Evolutionary conservation across 1,140 invertebrate species (phyloP).

Genomic region (Eurosta solidaginis): DNA sequence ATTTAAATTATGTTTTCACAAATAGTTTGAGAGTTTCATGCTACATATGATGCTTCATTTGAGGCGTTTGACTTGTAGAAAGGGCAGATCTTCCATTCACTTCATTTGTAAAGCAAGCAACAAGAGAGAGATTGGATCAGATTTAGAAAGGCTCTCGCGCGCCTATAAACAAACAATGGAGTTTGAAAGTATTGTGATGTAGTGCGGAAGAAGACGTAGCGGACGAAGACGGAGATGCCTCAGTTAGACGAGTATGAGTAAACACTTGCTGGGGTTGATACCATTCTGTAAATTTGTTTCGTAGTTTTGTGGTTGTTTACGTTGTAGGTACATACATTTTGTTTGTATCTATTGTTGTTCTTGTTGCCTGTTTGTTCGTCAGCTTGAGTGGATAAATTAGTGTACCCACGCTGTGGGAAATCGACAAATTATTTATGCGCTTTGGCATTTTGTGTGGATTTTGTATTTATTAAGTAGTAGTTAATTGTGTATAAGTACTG

Average conservation of each 20-base stretch:
- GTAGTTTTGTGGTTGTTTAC: too few species aligned
- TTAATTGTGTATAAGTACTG: background rate
- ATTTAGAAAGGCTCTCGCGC: too few species aligned
- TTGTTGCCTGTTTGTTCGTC: background rate
- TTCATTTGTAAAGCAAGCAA: too few species aligned
- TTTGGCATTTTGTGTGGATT: conserved; percentile 10
- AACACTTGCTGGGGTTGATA: background rate
- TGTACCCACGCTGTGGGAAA: conserved; percentile 26
- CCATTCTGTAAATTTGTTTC: background rate
- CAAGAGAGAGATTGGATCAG: background rate
- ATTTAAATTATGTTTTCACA: conserved; percentile 30
- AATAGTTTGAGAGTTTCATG: conserved; percentile 11
- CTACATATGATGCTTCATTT: background rate
- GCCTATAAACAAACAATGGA: background rate
- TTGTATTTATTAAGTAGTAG: conserved; percentile 14
- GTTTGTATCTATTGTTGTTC: background rate
- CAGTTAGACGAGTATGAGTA: too few species aligned
- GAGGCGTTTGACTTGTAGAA: too few species aligned
- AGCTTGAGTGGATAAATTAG: conserved; percentile 10
- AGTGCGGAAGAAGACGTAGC: background rate
- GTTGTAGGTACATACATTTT: too few species aligned
- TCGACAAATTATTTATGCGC: conserved; percentile 22
- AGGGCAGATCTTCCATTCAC: too few species aligned
- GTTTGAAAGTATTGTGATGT: background rate
- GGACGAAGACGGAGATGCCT: too few species aligned